These are phyloP conservation scores for Lasioglossum villosulum DNA, from an alignment of 2,888 invertebrate genomes.

Conservation along the genomic window DNA sequence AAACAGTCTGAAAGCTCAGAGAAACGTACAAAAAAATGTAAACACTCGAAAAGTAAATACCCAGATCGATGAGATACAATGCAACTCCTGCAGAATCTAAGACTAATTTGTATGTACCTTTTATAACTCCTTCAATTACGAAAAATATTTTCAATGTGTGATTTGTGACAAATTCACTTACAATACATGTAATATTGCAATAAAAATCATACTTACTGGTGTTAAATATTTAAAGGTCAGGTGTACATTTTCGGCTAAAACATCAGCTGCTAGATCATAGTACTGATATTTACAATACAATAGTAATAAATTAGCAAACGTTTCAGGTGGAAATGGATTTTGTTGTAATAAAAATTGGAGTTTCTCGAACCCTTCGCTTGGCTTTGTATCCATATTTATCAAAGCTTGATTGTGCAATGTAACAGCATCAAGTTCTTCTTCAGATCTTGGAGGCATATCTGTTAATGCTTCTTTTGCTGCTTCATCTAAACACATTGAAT, in stretches of 20 bases:
- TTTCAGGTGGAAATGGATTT: conserved; percentile 98
- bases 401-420: conserved; percentile 99
- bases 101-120: conserved; percentile 14
- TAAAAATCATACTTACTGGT: conserved; percentile 86
- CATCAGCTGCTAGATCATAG: conserved; percentile 98
- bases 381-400: conserved; percentile 94
- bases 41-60: conserved; percentile 77
- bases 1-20: conserved; percentile 65
- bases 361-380: conserved; percentile 97
- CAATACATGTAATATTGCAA: conserved; percentile 5
- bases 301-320: conserved; percentile 97
- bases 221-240: conserved; percentile 97
- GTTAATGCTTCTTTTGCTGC: conserved; percentile 94
- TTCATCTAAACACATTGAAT: conserved; percentile 86
- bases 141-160: conserved; percentile 15
- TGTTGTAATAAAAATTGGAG: conserved; percentile 97
- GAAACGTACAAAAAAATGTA: conserved; percentile 79
- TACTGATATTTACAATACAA: conserved; percentile 99
- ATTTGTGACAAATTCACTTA: conserved; percentile 22
- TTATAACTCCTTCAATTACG: conserved; percentile 21
- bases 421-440: conserved; percentile 98
- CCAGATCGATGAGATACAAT: conserved; percentile 63
- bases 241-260: conserved; percentile 98
- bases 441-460: conserved; percentile 96
- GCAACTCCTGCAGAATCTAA: not conserved